Evolutionary conservation across 2,113 vertebrate genomes (phyloP), one percentile per base, ranked within the genome.

Genomic region (Piaya cayana): DNA sequence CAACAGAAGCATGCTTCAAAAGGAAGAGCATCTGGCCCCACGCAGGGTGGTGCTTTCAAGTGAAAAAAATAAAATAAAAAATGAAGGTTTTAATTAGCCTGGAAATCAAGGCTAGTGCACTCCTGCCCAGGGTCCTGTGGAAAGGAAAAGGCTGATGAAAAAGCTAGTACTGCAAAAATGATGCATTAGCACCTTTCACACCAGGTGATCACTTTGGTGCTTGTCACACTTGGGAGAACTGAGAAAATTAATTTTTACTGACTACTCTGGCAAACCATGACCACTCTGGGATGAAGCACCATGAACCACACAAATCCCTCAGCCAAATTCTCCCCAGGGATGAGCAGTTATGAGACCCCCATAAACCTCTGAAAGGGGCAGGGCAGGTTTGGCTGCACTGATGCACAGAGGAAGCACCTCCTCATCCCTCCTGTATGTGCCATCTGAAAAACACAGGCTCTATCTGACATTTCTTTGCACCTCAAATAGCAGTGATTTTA

Each of bases 191-290:
- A 59, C 42, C 26, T 63, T 75, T n/a, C 34, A 22, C 47, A 32
- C 17, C 4, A 9, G 30, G 10, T 39, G 45, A 86, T 29, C 52
- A 58, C 22, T 30, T 43, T 19, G 4, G n/a, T 9, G 32, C 39
- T 81, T 16, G 8, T n/a, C 65, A 67, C 56, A n/a, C 32, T 67
- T 0, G 1, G 47, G 7, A 70, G 68, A 37, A 50, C 6, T 0
- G 0, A 82, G 71, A 12, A 68, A 76, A 80, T 53, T 21, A 23
- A 5, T 16, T 59, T 56, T 72, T 49, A 37, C 47, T 70, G 47
- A 76, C 45, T 26, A 8, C 39, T 68, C 59, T n/a, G 56, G 20
- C 37, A 86, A 49, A 37, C 43, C 3, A 1, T 17, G 19, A 39
- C 30, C 52, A 1, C 72, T 53, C 49, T 21, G 81, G 71, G 37